Conservation (phyloP, 2,888 invertebrate genomes). For the Thelaira solivaga region DNA sequence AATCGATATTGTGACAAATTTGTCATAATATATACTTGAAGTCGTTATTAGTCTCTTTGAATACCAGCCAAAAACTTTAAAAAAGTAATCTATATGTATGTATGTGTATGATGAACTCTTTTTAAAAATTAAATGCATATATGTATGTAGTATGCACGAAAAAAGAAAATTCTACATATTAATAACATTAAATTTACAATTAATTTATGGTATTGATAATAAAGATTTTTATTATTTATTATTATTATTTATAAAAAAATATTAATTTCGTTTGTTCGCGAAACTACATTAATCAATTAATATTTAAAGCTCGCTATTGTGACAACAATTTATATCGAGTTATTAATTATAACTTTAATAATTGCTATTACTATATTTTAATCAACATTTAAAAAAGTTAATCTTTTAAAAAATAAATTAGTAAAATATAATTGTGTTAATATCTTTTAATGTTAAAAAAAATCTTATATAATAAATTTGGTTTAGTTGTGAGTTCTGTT, state of each 20-base stretch:
- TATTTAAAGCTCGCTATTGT: slow-evolving; percentile 52
- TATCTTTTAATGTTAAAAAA: not conserved
- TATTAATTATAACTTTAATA: not conserved
- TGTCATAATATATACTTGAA: no score
- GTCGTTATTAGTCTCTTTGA: no score
- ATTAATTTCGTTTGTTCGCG: slow-evolving; percentile 24
- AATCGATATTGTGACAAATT: no score
- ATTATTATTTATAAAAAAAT: slow-evolving; percentile 20
- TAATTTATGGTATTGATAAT: no score
- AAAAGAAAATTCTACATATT: no score
- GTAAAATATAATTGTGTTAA: slow-evolving; percentile 13
- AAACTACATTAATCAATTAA: slow-evolving; percentile 8
- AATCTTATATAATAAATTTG: slow-evolving; percentile 44
- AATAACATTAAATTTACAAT: no score
- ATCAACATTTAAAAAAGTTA: not conserved
- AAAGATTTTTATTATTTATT: not conserved
- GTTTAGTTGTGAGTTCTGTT: slow-evolving; percentile 51
- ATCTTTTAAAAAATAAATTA: slow-evolving; percentile 7
- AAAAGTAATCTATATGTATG: no score
- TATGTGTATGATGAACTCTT: no score
- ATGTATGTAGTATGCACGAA: no score
- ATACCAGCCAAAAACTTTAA: no score
- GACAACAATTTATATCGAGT: no score
- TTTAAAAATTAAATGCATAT: no score
- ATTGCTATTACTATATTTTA: not conserved